Base-by-base conservation (phyloP, 2,888 invertebrate species). In the Cosmopolites sordidus region DNA sequence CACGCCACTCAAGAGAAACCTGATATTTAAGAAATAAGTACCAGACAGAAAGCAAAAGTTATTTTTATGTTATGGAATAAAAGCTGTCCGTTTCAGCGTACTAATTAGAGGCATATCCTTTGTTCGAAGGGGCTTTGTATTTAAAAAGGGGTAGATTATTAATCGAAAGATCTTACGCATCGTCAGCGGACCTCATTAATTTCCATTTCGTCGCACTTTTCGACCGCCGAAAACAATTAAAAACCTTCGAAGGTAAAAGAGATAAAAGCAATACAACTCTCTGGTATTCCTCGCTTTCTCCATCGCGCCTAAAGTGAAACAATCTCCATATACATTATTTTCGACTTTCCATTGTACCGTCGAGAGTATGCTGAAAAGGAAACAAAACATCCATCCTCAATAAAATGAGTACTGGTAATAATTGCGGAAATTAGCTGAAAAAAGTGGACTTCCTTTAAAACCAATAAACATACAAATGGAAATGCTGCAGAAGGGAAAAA, bases 251-350 rank as follows among this genome's bases (percentile, higher is more conserved):
- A 54, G 41, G 48, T 48, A 29, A 33, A 54, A 5, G 39, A 46
- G 49, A 54, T 54, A 54, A 54, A 33, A 42, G 49, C 45, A 39
- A 37, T 16, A 30, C 33, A 53, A 43, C 44, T 44, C 42, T 43
- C 48, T 18, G 33, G n/a, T 33, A 11, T 45, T 41, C 40, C 48
- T 40, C 44, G 41, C 45, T 29, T 45, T 54, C 37, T 33, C 49
- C 27, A 37, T 33, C 15, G 39, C 30, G 40, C 39, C 42, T 46
- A 46, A 54, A 54, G 50, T 54, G 50, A 54, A 54, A 54, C 49
- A 54, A 49, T 54, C 49, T 46, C 50, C 54, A 54, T 50, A 54
- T 49, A 46, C 54, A 54, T 54, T 54, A 54, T 46, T 50, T 54
- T 54, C 54, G 50, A 54, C 50, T 54, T 46, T 50, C 45, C 38